Conservation (phyloP, 2,888 invertebrate species). For the Drosophila helvetica region DNA sequence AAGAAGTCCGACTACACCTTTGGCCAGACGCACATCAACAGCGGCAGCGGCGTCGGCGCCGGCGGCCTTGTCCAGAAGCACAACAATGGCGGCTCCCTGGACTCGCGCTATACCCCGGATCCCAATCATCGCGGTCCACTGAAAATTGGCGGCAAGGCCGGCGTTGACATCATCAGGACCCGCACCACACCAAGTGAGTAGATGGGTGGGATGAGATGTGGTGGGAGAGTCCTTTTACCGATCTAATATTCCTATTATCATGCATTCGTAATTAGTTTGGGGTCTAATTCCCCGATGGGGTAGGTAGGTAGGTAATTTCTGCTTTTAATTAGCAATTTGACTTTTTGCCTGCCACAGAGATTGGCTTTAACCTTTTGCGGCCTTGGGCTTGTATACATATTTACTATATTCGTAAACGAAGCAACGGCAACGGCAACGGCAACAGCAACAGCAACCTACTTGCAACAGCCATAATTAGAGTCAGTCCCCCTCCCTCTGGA, state of each 20-base stretch:
- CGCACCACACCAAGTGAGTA: slow-evolving; percentile 87
- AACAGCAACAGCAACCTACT: slow-evolving; percentile 4
- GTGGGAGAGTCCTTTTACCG: neutral
- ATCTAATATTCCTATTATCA: slow-evolving; percentile 22
- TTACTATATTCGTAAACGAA: slow-evolving; percentile 12
- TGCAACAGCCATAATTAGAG: slow-evolving; percentile 56
- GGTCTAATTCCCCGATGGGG: slow-evolving; percentile 11
- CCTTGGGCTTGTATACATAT: slow-evolving; percentile 44
- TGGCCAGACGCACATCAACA: slow-evolving; percentile 83
- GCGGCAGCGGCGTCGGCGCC: slow-evolving; percentile 58
- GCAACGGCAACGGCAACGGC: slow-evolving; percentile 3
- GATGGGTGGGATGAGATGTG: too few relatives aligned
- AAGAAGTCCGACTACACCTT: slow-evolving; percentile 84
- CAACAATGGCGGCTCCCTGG: slow-evolving; percentile 84
- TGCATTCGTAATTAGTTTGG: slow-evolving; percentile 45
- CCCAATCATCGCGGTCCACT: slow-evolving; percentile 89
- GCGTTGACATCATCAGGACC: slow-evolving; percentile 91
- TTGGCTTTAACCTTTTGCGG: slow-evolving; percentile 52
- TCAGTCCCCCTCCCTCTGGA: slow-evolving; percentile 46
- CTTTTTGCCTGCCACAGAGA: slow-evolving; percentile 48
- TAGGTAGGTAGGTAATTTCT: slow-evolving; percentile 18
- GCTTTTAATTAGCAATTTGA: slow-evolving; percentile 74
- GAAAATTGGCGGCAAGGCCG: slow-evolving; percentile 86
- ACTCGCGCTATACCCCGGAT: slow-evolving; percentile 91
- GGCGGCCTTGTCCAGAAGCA: slow-evolving; percentile 83